Evolutionary conservation across 2,113 vertebrate genomes (phyloP).

Genomic region (Bubalus kerabau): DNA sequence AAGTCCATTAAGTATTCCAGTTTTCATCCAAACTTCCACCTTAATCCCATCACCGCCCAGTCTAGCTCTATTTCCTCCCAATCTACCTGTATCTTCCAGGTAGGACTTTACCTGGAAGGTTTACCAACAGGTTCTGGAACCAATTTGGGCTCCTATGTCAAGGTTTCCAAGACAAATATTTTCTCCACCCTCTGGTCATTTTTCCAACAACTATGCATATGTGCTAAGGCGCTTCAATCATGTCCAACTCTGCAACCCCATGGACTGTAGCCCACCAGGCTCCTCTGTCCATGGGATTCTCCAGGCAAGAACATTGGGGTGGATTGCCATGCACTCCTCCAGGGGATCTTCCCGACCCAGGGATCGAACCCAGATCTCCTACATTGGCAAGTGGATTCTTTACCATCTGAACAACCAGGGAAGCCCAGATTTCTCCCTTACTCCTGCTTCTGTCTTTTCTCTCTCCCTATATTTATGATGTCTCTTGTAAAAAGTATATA

Average conservation of each 20-base stretch:
- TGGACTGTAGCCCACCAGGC: neutral
- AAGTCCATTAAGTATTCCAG: neutral
- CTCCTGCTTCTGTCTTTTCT: neutral
- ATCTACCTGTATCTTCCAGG: neutral
- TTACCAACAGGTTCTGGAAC: neutral
- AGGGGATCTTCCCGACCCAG: neutral
- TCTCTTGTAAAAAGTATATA: neutral
- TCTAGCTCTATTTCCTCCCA: neutral
- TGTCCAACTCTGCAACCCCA: neutral
- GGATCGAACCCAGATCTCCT: neutral
- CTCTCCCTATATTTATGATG: neutral
- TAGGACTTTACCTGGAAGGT: neutral
- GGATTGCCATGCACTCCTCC: neutral
- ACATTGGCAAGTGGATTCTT: neutral
- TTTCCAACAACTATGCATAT: neutral
- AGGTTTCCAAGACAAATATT: neutral
- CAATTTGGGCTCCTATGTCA: neutral
- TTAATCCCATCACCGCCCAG: neutral
- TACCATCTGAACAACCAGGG: neutral
- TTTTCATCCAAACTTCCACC: neutral
- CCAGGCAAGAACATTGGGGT: neutral
- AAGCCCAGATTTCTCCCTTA: neutral
- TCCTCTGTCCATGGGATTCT: neutral
- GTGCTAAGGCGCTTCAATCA: rapidly evolving
- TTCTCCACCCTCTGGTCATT: neutral